phyloP scores from a whole-genome alignment of 2,797 vertebrate species.

The Enteromius thamalakanensis region DNA sequence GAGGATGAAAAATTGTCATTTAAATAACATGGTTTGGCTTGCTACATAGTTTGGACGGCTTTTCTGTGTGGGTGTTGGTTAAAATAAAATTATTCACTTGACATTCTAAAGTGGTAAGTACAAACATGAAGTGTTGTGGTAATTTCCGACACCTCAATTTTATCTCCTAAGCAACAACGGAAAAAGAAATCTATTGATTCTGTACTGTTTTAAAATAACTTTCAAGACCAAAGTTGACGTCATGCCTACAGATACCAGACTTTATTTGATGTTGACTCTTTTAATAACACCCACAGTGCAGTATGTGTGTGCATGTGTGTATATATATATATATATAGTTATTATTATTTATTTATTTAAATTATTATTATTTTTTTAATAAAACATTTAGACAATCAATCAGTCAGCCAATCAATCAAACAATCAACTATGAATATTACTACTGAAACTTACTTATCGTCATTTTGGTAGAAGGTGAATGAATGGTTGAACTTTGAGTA shows the following conservation, averaged over 20 bases:
- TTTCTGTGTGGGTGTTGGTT: background rate
- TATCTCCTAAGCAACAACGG: background rate
- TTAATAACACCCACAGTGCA: background rate
- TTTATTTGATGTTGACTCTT: background rate
- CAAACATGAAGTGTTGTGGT: background rate
- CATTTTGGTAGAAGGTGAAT: too few species aligned
- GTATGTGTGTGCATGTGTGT: too few species aligned
- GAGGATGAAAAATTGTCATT: background rate
- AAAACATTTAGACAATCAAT: too few species aligned
- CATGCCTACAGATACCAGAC: background rate
- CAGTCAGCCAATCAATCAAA: too few species aligned
- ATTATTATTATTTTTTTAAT: too few species aligned
- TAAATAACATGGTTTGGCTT: background rate
- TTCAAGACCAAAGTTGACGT: background rate
- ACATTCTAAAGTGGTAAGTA: slow-evolving; percentile 8
- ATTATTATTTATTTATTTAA: too few species aligned
- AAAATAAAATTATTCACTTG: slow-evolving; percentile 11
- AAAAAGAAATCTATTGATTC: background rate
- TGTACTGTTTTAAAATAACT: background rate
- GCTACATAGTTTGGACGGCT: background rate
- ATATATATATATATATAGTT: too few species aligned
- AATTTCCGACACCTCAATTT: background rate
- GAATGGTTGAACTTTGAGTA: too few species aligned
- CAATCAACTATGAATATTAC: too few species aligned
- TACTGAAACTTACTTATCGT: too few species aligned